Base-by-base conservation (phyloP, 2,888 invertebrate genomes). In the Rugalucina vietnamica region DNA sequence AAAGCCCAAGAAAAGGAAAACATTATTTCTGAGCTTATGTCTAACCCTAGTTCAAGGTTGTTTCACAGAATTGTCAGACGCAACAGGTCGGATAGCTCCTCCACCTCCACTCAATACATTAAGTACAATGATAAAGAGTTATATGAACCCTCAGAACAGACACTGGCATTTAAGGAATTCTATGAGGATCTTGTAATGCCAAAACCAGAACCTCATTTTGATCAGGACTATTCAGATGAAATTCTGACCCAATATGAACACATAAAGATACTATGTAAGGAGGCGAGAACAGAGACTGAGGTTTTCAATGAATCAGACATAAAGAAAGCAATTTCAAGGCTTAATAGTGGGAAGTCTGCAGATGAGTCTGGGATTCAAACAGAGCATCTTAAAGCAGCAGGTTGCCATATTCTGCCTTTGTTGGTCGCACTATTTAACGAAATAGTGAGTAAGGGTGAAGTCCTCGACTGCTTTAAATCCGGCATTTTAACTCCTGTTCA, bases 1-100 rank as follows among this genome's bases (percentile, higher is more conserved):
- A 60, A 60, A 60, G 24, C 60, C 29, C 60, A 60, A 60, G 60
- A 60, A 18, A 60, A 60, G 60, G 60, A 60, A 60, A 60, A 60
- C 21, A 60, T 60, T 27, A 60, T 60, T 27, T 60, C 60, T 29
- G 60, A 60, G 29, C 60, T 60, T 27, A 60, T 60, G 60, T 60
- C 60, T 60, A 60, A 60, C 29, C 60, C 60, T 4, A 60, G 60
- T 27, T 60, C 24, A 4, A 29, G 29, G 18, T 60, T 60, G 18
- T 60, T 60, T 27, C 60, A 60, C 18, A 60, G 29, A 29, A 60
- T 60, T 18, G 29, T 60, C 5, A 60, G 60, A 60, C 60, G 60
- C 29, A 60, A 60, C 60, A 60, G 60, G 60, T 60, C 60, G 18
- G 60, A 27, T 18, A 27, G 29, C 60, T 27, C 60, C 29, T 60